Evolutionary conservation across 2,888 invertebrate species (phyloP).

Genomic region (Dromius quadrimaculatus): DNA sequence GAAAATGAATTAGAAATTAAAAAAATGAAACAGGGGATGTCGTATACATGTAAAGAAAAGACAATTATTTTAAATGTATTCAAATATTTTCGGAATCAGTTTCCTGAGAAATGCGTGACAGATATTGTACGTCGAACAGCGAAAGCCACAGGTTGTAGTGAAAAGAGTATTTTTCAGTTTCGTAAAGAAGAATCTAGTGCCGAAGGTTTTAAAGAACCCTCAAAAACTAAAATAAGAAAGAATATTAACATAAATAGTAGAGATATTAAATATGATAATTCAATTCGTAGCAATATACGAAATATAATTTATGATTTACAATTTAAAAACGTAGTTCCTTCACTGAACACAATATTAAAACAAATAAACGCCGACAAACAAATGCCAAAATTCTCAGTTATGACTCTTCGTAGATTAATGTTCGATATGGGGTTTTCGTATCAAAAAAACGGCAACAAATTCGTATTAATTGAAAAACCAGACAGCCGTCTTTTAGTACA

Average conservation of each 20-base stretch:
- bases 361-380: slow-evolving; percentile 60
- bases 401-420: slow-evolving; percentile 63
- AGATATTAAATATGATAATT: slow-evolving; percentile 64
- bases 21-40: slow-evolving; percentile 66
- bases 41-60: slow-evolving; percentile 65
- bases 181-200: slow-evolving; percentile 64
- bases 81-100: slow-evolving; percentile 63
- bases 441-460: slow-evolving; percentile 63
- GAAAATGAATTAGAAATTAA: slow-evolving; percentile 59
- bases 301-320: slow-evolving; percentile 64
- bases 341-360: slow-evolving; percentile 63
- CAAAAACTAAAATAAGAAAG: slow-evolving; percentile 63
- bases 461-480: slow-evolving; percentile 62
- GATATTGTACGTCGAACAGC: slow-evolving; percentile 63
- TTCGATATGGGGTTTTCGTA: slow-evolving; percentile 66
- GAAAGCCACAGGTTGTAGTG: slow-evolving; percentile 65
- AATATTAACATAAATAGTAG: slow-evolving; percentile 65
- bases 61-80: slow-evolving; percentile 66
- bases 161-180: slow-evolving; percentile 65
- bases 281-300: slow-evolving; percentile 62
- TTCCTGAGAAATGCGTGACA: slow-evolving; percentile 63
- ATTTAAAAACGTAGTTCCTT: slow-evolving; percentile 62
- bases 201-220: slow-evolving; percentile 64
- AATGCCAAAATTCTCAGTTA: slow-evolving; percentile 64
- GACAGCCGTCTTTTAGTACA: slow-evolving; percentile 42